A percentile compares a stretch with the other conserved stretches of the same genome.
phyloP scores from a whole-genome alignment of 2,113 vertebrate species.

The Raphicerus campestris region DNA sequence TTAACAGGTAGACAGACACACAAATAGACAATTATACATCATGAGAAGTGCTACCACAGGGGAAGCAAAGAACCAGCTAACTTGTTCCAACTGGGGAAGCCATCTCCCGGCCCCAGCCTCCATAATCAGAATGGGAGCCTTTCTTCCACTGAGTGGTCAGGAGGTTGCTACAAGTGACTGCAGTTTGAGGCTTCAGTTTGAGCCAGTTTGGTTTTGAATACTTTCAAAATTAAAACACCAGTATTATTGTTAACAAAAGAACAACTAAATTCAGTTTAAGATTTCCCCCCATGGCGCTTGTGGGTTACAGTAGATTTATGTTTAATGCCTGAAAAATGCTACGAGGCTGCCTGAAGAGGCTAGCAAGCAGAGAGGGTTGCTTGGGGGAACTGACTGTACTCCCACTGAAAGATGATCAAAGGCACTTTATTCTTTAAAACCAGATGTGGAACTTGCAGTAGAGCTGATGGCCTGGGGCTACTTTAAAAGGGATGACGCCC shows the following conservation, averaged over 20 bases:
- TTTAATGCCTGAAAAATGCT: background rate
- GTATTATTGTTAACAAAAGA: background rate
- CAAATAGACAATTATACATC: background rate
- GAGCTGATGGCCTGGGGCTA: background rate
- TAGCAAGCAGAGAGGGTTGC: background rate
- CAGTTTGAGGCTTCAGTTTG: background rate
- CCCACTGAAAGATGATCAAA: constrained; percentile 29
- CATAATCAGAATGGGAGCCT: background rate
- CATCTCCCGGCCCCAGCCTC: background rate
- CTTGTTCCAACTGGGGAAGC: background rate
- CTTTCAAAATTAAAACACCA: background rate
- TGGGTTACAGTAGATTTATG: background rate
- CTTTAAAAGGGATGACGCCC: background rate
- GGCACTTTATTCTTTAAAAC: background rate
- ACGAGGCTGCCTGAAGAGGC: background rate
- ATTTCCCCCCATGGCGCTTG: background rate
- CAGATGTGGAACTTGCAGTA: background rate
- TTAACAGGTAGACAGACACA: background rate
- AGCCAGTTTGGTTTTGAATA: background rate
- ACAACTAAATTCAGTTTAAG: background rate
- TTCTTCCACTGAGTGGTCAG: background rate
- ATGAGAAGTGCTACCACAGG: background rate
- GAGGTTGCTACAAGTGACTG: background rate
- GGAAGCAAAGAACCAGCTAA: background rate
- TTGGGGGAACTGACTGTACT: background rate